Base-by-base conservation (phyloP, 2,888 invertebrate genomes). In the Ariolimax columbianus region DNA sequence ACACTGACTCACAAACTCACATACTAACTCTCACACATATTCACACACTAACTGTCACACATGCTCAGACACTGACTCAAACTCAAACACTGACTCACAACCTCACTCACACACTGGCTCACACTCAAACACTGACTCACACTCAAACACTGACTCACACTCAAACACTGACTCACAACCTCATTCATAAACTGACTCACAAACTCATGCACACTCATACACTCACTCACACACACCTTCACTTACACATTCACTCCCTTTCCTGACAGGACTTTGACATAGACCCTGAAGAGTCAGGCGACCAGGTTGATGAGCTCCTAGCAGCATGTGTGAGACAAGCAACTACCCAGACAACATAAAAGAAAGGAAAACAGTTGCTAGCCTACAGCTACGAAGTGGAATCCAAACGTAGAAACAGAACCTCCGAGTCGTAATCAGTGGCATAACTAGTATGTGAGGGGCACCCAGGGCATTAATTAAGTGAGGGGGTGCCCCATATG, bases 291-390 rank as follows among this genome's bases (percentile, higher is more conserved):
- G 91, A 91, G 68, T 92, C 92, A 85, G 92, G 92, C 6, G 93
- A 93, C 82, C 93, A 93, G 84, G 93, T 93, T 38, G 93, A 93
- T 84, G 93, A 93, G 83, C 91, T 93, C 47, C 86, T 93, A 73
- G 90, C 91, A 36, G 92, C 93, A 59, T 93, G 93, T 89, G 92
- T 93, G 19, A 89, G 90, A 79, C 93, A 93, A 81, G 93, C 93
- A 11, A 90, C 90, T 68, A 91, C 87, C 89, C 91, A 84, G 40
- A 38, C 82, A 23, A 33, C 78, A 38, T 77, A 66, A 55, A 55
- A 55, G 14, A 47, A 47, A 47, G 9, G 47, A 47, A 47, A 47
- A 14, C 6, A 47, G 14, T 47, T 14, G 14, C 47, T 9, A 6
- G 14, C 6, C 9, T 14, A 47, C 47, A 47, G 47, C 9, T 14